Evolutionary conservation across 2,113 vertebrate genomes (phyloP), one percentile per base, ranked within the genome.

Genomic region (Otocyon megalotis): DNA sequence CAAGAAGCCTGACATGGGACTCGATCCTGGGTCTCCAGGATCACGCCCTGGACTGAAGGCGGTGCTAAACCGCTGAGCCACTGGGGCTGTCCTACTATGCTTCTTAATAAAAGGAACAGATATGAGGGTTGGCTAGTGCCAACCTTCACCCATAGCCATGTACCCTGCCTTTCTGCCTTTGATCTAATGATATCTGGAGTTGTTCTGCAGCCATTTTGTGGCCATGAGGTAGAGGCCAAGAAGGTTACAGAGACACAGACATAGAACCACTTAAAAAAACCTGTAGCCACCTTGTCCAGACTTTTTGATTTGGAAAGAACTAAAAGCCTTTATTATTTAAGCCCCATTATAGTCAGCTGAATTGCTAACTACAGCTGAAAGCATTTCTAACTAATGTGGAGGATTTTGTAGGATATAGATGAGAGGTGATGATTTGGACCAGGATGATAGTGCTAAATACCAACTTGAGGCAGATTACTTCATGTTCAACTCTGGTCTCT

Each of bases 61-160:
- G 6, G 43, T 7, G 43, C 43, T 43, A 43, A 43, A 43, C 43
- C 43, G 7, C 43, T 43, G 43, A 43, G 43, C 43, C 43, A 43
- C 43, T 43, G 43, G 43, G 43, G 7, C 43, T 43, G 43, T 43
- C 43, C 43, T 43, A 28, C 53, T 30, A 7, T 65, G 37, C 88
- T 89, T 88, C 35, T 53, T 65, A 48, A 76, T 72, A 32, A 97
- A 93, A 67, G 37, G 76, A 89, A 86, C 13, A 90, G 63, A 43
- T 74, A 19, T 19, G 5, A 95, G 58, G 32, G 9, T 7, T 92
- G 37, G 50, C 65, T 83, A 48, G 32, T 22, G 16, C 28, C 69
- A 17, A 19, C 26, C 53, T 53, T 4, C 22, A 10, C 2, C 14
- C 3, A 56, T 8, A 15, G 69, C 16, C 60, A n/a, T 30, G 48